These are phyloP conservation scores for Heterodera schachtii DNA, from an alignment of 1,140 invertebrate genomes.

Conservation along the genomic window DNA sequence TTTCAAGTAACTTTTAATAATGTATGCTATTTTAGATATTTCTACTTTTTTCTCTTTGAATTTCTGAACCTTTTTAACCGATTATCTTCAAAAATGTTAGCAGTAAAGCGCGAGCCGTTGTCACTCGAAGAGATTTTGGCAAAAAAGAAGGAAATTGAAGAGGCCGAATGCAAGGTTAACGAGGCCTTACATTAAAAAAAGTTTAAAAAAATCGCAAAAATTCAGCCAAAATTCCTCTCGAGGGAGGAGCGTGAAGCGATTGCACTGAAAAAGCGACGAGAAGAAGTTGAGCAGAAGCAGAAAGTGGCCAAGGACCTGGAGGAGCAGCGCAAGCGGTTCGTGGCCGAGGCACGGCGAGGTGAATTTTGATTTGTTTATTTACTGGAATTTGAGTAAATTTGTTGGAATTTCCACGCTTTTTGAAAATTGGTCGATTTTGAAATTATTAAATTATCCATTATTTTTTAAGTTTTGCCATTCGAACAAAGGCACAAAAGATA, in stretches of 20 bases:
- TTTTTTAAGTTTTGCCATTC: too few species aligned
- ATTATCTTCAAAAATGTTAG: not conserved
- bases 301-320: slow-evolving; percentile 76
- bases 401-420: too few species aligned
- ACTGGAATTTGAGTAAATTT: not conserved
- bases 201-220: not conserved
- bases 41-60: too few species aligned
- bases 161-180: slow-evolving; percentile 75
- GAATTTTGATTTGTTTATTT: not conserved
- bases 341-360: slow-evolving; percentile 72
- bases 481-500: too few species aligned
- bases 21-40: too few species aligned
- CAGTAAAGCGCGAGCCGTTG: slow-evolving; percentile 80
- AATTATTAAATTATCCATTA: too few species aligned
- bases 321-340: slow-evolving; percentile 72
- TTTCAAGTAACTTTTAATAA: too few species aligned
- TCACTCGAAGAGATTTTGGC: slow-evolving; percentile 92
- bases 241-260: slow-evolving; percentile 89
- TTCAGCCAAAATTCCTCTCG: slow-evolving; percentile 86
- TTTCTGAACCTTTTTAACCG: too few species aligned
- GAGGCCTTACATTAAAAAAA: too few species aligned
- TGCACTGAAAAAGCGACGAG: slow-evolving; percentile 83
- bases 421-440: too few species aligned
- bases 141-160: slow-evolving; percentile 94
- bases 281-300: slow-evolving; percentile 76